Base-by-base conservation (phyloP, 2,797 vertebrate species). In the Tiaroga cobitis region DNA sequence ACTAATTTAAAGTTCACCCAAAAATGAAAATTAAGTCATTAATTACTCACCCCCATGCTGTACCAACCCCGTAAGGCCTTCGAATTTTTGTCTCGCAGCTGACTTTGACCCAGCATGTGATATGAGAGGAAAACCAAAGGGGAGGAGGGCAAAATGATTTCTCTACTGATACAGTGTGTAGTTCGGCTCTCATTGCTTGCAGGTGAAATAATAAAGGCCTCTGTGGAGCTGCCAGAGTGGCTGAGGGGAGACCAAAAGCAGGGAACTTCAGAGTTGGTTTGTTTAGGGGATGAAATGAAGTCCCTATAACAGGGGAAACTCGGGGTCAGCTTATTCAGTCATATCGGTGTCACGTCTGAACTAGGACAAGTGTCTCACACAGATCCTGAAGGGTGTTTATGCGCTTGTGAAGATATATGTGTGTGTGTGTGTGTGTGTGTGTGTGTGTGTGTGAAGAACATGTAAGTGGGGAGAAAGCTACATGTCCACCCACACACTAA, bases 151-250 rank as follows among this genome's bases (percentile, higher is more conserved):
- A 72, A 74, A 51, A 65, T 43, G 39, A 75, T 82, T 86, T 89
- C 43, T 76, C 73, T 15, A 10, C 77, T 80, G 81, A 86, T 87
- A 88, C 90, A 70, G 82, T 84, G 87, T 18, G 21, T 87, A 87
- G 69, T 84, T 81, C 81, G 1, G 70, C 86, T 59, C 49, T 84
- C 88, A 93, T 92, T 93, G 91, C 91, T 92, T 91, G 89, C 94
- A 94, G 93, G 92, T 95, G 93, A 90, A 94, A 95, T 90, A 94
- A 94, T 92, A 93, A 0, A 0, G 46, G 43, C 37, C 69, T 89
- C 89, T 91, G 92, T 83, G 74, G 73, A 78, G 29, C 63, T 69
- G 39, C 75, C 3, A 2, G 51, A 59, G 29, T 16, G 9, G 61
- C 9, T 15, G 24, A 32, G 21, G 32, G n/a, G 41, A 56, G 8